Evolutionary conservation across 2,113 vertebrate species (phyloP).

Genomic region (Symphodus melops): DNA sequence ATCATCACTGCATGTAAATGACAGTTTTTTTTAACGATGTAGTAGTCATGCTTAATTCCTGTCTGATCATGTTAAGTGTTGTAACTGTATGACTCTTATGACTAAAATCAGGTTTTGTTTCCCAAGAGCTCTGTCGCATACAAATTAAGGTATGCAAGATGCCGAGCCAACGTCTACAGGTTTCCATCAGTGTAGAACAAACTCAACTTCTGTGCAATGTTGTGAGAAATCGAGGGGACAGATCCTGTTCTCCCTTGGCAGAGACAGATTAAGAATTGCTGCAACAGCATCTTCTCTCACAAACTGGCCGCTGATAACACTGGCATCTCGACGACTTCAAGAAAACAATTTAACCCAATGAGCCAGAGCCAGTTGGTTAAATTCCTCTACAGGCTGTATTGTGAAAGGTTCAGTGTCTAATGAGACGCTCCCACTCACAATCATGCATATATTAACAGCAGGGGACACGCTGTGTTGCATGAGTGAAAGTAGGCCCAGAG

Average conservation of each 20-base stretch:
- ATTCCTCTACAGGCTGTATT: not conserved
- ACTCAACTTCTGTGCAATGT: too few species aligned
- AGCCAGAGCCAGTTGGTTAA: not conserved
- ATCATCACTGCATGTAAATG: too few species aligned
- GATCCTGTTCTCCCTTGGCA: too few species aligned
- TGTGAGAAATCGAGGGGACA: too few species aligned
- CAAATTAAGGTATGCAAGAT: not conserved
- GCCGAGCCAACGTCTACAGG: too few species aligned
- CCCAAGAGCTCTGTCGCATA: not conserved
- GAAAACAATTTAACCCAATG: not conserved
- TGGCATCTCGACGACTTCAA: too few species aligned
- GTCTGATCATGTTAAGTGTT: not conserved
- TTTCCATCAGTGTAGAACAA: too few species aligned
- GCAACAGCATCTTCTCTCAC: not conserved
- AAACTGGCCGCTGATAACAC: too few species aligned
- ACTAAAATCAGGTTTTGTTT: not conserved
- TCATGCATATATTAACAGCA: conserved; percentile 22
- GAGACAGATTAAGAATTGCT: too few species aligned
- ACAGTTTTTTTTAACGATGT: too few species aligned
- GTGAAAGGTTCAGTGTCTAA: conserved; percentile 3
- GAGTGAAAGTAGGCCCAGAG: conserved; percentile 27
- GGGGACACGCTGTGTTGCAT: not conserved
- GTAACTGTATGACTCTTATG: not conserved
- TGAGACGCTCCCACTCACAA: not conserved
- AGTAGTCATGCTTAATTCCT: not conserved